Conservation (phyloP, 1,140 invertebrate species). For the Microplitis mediator region DNA sequence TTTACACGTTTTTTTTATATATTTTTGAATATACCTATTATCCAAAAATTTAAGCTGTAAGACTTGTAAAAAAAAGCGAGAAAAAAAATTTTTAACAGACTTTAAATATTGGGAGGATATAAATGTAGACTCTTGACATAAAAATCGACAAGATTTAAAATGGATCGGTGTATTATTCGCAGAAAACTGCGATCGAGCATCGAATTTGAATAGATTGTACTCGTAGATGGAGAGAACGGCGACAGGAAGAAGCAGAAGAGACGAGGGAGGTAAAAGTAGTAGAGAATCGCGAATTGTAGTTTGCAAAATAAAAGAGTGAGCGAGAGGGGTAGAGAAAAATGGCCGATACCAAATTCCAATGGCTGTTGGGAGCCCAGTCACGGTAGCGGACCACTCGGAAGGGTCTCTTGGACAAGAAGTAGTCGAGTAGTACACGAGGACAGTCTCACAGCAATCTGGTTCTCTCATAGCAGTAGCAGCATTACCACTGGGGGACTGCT, state of each 20-base stretch:
- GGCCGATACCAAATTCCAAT: slow-evolving; percentile 42
- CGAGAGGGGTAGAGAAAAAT: neutral
- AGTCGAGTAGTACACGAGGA: slow-evolving; percentile 34
- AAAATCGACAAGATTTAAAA: neutral
- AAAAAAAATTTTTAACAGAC: neutral
- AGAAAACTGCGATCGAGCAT: slow-evolving; percentile 40
- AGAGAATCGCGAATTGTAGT: neutral
- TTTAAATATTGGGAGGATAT: neutral
- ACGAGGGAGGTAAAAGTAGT: neutral
- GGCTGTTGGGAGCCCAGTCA: neutral
- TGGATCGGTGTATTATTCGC: neutral
- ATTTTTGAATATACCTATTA: no score
- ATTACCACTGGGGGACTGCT: no score
- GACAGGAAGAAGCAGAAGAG: neutral
- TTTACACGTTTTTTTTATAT: neutral
- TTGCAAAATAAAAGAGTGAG: neutral
- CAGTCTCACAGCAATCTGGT: neutral
- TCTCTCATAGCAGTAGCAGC: neutral
- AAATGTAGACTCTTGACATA: neutral
- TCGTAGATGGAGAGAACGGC: neutral
- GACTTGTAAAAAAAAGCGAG: no score
- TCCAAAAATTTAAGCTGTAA: no score
- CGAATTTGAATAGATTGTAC: slow-evolving; percentile 43
- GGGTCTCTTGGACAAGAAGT: slow-evolving; percentile 37
- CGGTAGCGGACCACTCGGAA: slow-evolving; percentile 29